Evolutionary conservation across 1,140 invertebrate genomes (phyloP), one percentile per base, ranked within the genome.

Genomic region (Hydropsyche tenuis): DNA sequence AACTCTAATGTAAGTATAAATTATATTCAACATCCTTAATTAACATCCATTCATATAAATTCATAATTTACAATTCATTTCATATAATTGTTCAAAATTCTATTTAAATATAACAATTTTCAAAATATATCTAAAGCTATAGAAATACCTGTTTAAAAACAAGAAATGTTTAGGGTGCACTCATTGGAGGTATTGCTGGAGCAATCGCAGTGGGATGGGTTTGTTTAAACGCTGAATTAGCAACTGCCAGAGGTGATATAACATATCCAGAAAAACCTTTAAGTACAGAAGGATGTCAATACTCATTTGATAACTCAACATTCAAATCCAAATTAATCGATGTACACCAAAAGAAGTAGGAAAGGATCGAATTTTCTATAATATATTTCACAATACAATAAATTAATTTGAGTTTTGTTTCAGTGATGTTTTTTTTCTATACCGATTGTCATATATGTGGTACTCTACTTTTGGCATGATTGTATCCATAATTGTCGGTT

Each of bases 141-240:
- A 30, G 22, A 23, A 23, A 45, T 25, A 63, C 63, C 53, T 46
- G 53, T 62, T 63, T 45, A 84, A 37, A 79, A 87, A 37, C 30
- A 4, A 37, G 9, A 37, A 46, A 84, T 30, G 79, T 87, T 85
- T 78, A 95, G 93, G 94, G 94, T 37, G 95, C 94, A 0, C 82
- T 93, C 4, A 84, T 87, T 42, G 95, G 95, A n/a, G 89, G 93
- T 12, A 74, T 93, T 0, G 82, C 85, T 9, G 90, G 93, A 16
- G 82, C 97, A 6, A 78, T 86, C 16, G 88, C 94, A 42, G 91
- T 95, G 83, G 88, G 91, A 72, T 97, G 94, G 94, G 86, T 97
- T 37, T 93, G 91, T 43, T 84, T 95, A 22, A 91, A 92, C 9
- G 90, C 92, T 0, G 92, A 95, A 81, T 81, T 91, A 3, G 89